Evolutionary conservation across 2,888 invertebrate genomes (phyloP).

Genomic region (Anoncus sp.): DNA sequence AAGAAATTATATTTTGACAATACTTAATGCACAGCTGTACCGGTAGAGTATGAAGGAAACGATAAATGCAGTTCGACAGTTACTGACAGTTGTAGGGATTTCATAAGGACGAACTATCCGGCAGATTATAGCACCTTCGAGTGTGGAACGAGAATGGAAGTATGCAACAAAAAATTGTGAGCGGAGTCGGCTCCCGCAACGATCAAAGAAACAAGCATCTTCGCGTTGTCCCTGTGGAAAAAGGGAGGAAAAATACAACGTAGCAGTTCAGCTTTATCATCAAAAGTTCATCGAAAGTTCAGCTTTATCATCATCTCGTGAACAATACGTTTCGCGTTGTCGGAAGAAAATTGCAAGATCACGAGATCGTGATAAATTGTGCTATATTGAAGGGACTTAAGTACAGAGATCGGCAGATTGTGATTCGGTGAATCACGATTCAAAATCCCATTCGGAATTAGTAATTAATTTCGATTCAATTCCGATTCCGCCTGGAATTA

Average conservation of each 20-base stretch:
- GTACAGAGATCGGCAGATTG: too few species aligned
- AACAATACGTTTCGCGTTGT: slow-evolving; percentile 99
- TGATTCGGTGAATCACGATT: too few species aligned
- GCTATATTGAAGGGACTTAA: slow-evolving; percentile 98
- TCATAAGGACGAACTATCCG: too few species aligned
- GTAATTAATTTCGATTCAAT: too few species aligned
- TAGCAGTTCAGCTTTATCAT: too few species aligned
- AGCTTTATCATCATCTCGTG: slow-evolving; percentile 98
- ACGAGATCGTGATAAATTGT: slow-evolving; percentile 99
- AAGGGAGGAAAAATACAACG: slow-evolving; percentile 1
- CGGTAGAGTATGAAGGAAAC: slow-evolving; percentile 3
- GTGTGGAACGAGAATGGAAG: not conserved
- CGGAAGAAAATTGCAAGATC: slow-evolving; percentile 97
- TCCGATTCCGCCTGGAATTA: too few species aligned
- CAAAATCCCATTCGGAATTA: too few species aligned
- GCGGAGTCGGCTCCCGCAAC: not conserved
- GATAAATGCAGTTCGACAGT: not conserved
- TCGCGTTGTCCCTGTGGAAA: not conserved
- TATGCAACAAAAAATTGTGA: slow-evolving; percentile 7
- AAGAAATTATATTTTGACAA: slow-evolving; percentile 1
- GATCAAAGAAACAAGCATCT: not conserved
- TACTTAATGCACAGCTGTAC: not conserved
- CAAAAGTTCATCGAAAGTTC: slow-evolving; percentile 99
- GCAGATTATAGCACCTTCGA: too few species aligned
- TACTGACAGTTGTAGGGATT: slow-evolving; percentile 9